These are phyloP conservation scores for Drosophila ogumai DNA, from an alignment of 1,140 invertebrate species.

Conservation along the genomic window DNA sequence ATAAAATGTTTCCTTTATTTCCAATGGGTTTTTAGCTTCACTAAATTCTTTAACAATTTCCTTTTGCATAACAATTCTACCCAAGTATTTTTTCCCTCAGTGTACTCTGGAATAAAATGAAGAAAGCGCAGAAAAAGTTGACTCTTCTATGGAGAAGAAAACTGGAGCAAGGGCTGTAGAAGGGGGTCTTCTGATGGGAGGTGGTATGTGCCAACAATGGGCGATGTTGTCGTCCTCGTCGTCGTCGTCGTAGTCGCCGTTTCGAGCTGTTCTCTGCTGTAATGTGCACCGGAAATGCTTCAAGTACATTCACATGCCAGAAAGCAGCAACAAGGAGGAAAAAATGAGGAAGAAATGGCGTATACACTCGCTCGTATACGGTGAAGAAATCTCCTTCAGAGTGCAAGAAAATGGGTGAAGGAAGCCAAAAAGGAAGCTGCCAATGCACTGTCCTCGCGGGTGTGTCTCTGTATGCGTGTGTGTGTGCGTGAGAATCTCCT, in stretches of 20 bases:
- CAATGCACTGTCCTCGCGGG: slow-evolving; percentile 46
- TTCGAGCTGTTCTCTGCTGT: slow-evolving; percentile 42
- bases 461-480: not conserved
- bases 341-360: slow-evolving; percentile 30
- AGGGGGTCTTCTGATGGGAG: slow-evolving; percentile 14
- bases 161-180: slow-evolving; percentile 8
- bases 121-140: slow-evolving; percentile 61
- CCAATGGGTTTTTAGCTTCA: too few species aligned
- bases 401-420: slow-evolving; percentile 56
- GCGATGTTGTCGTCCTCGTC: slow-evolving; percentile 66
- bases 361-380: slow-evolving; percentile 15
- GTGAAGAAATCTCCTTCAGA: slow-evolving; percentile 25
- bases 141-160: slow-evolving; percentile 35
- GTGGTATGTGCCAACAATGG: slow-evolving; percentile 68
- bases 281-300: slow-evolving; percentile 83
- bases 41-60: not conserved
- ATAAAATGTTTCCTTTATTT: too few species aligned
- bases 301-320: slow-evolving; percentile 80
- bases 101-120: slow-evolving; percentile 30
- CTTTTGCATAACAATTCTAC: fast-evolving
- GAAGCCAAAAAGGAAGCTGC: slow-evolving; percentile 63
- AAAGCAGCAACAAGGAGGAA: slow-evolving; percentile 55
- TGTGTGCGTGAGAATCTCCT: slow-evolving; percentile 26
- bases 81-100: not conserved
- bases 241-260: slow-evolving; percentile 60